A percentile compares a stretch with the other conserved stretches of the same genome.
phyloP scores from a whole-genome alignment of 2,113 vertebrate genomes.

The Ursus arctos region DNA sequence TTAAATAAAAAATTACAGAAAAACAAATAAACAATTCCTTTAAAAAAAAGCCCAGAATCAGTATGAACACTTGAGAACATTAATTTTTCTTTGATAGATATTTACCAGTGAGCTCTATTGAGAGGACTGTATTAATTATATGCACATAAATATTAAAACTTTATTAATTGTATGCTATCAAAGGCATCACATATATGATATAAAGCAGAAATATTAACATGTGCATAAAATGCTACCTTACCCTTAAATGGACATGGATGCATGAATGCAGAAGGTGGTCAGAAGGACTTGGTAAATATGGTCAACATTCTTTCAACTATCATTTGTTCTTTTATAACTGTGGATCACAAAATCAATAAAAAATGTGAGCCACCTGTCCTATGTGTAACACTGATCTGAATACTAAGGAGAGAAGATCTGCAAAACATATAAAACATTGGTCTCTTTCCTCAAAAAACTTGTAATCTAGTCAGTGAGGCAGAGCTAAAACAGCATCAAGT shows the following conservation, averaged over 20 bases:
- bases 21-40: neutral
- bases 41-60: neutral
- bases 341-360: constrained; percentile 84
- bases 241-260: constrained; percentile 67
- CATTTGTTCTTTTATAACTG: constrained; percentile 85
- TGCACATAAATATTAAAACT: constrained; percentile 9
- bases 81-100: neutral
- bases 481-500: neutral
- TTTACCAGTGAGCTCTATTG: neutral
- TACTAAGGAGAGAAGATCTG: neutral
- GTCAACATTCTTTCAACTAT: constrained; percentile 77
- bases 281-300: constrained; percentile 76
- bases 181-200: neutral
- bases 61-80: neutral
- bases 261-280: constrained; percentile 61
- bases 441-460: neutral
- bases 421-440: neutral
- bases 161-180: constrained; percentile 67
- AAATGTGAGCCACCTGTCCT: neutral
- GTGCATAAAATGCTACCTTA: constrained; percentile 27
- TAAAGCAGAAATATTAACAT: neutral
- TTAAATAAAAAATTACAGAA: neutral
- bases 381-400: neutral
- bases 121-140: neutral
- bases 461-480: neutral